A percentile compares a stretch with the other conserved stretches of the same genome.
Evolutionary conservation across 2,113 vertebrate genomes (phyloP).

Genomic region (Hydrochoerus hydrochaeris): DNA sequence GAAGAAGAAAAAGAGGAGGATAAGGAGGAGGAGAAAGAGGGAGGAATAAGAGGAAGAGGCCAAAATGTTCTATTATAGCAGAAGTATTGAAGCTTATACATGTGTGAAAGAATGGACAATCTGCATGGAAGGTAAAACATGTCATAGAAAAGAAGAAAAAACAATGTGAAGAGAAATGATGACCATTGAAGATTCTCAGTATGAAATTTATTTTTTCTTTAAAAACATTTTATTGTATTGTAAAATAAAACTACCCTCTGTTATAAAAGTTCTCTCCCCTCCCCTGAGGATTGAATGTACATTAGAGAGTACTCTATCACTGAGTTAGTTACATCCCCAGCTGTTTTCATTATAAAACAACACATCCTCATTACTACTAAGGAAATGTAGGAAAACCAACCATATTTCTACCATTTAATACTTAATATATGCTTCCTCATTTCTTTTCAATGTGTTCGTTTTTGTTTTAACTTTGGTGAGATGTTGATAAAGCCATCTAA

Average conservation of each 20-base stretch:
- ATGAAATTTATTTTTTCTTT: slow-evolving; percentile 46
- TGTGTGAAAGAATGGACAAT: slow-evolving; percentile 32
- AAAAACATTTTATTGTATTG: background rate
- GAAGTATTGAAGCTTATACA: slow-evolving; percentile 44
- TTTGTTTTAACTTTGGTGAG: slow-evolving; percentile 56
- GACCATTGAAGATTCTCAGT: background rate
- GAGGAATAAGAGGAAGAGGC: background rate
- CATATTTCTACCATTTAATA: background rate
- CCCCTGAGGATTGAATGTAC: background rate
- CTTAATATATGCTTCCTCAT: slow-evolving; percentile 15
- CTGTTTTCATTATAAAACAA: background rate
- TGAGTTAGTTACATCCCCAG: background rate
- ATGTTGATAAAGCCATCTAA: slow-evolving; percentile 28
- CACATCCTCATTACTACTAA: background rate
- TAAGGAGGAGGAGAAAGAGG: background rate
- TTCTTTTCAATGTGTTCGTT: background rate
- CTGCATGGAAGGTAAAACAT: background rate
- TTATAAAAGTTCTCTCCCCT: background rate
- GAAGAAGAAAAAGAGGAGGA: too few species aligned
- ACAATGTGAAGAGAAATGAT: slow-evolving; percentile 10
- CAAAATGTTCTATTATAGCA: slow-evolving; percentile 42
- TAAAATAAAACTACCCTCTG: background rate
- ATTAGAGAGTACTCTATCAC: background rate
- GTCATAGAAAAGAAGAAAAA: background rate
- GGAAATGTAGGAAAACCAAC: background rate